Evolutionary conservation across 2,888 invertebrate species (phyloP).

Genomic region (Ectropis crepuscularia): DNA sequence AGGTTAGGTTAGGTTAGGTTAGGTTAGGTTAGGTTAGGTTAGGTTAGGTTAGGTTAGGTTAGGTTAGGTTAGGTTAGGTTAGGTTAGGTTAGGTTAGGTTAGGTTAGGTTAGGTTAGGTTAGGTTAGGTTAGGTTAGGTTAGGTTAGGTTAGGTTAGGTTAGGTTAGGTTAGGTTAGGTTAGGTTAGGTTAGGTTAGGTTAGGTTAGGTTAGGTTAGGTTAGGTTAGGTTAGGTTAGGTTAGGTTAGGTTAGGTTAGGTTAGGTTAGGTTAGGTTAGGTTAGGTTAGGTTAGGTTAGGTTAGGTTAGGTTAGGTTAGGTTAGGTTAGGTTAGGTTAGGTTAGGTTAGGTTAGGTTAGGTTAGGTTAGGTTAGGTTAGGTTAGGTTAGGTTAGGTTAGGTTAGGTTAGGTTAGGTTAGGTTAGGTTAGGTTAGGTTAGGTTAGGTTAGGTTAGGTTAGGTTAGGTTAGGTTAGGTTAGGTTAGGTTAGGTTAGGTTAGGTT

Average conservation of each 20-base stretch:
- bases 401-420: too few relatives aligned
- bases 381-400: too few relatives aligned
- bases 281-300: conserved; percentile 47
- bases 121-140: conserved; percentile 39
- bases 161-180: conserved; percentile 42
- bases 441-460: too few relatives aligned
- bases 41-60: conserved; percentile 39
- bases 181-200: conserved; percentile 42
- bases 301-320: conserved; percentile 45
- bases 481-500: too few relatives aligned
- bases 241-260: conserved; percentile 47
- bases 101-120: conserved; percentile 40
- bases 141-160: conserved; percentile 42
- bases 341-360: conserved; percentile 34
- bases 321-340: conserved; percentile 43
- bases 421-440: too few relatives aligned
- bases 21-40: conserved; percentile 42
- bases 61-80: conserved; percentile 41
- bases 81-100: conserved; percentile 39
- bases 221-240: conserved; percentile 44
- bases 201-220: conserved; percentile 44
- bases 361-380: conserved; percentile 27
- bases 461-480: too few relatives aligned
- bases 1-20: conserved; percentile 43
- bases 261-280: conserved; percentile 47